Conservation (phyloP, 2,113 vertebrate species). For the Emydocephalus ijimae region DNA sequence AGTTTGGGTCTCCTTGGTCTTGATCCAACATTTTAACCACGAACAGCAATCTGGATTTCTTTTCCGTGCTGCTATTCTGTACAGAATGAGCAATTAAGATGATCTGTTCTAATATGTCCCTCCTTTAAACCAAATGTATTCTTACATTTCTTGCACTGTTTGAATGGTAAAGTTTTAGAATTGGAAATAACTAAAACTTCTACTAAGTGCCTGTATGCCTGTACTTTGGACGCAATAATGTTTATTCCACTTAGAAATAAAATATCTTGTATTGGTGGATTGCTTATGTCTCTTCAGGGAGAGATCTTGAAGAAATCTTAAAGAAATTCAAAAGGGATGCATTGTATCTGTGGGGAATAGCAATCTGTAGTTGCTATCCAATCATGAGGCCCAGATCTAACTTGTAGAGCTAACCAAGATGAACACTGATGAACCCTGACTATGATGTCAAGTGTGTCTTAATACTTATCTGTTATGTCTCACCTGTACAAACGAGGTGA, state of each 20-base stretch:
- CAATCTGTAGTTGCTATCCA: neutral
- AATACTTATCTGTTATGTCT: neutral
- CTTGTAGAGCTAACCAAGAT: neutral
- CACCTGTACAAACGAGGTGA: too few relatives aligned
- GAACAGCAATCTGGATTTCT: neutral
- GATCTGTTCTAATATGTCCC: neutral
- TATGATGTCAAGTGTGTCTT: neutral
- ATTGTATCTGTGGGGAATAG: neutral
- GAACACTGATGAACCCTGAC: neutral
- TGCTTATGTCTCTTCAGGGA: neutral
- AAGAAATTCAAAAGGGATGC: neutral
- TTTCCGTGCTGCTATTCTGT: neutral
- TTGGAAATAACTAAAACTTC: neutral
- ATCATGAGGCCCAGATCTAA: neutral
- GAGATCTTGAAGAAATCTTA: neutral
- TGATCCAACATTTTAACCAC: neutral
- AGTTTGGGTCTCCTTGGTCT: neutral
- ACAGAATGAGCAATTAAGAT: neutral
- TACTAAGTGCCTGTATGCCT: neutral
- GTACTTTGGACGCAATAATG: neutral
- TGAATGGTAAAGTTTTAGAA: neutral
- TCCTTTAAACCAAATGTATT: rapidly evolving
- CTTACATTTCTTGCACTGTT: neutral
- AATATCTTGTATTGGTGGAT: neutral
- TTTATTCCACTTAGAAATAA: neutral